These are phyloP conservation scores for Sebastes ruberrimus DNA, from an alignment of 2,797 vertebrate species.

Conservation along the genomic window DNA sequence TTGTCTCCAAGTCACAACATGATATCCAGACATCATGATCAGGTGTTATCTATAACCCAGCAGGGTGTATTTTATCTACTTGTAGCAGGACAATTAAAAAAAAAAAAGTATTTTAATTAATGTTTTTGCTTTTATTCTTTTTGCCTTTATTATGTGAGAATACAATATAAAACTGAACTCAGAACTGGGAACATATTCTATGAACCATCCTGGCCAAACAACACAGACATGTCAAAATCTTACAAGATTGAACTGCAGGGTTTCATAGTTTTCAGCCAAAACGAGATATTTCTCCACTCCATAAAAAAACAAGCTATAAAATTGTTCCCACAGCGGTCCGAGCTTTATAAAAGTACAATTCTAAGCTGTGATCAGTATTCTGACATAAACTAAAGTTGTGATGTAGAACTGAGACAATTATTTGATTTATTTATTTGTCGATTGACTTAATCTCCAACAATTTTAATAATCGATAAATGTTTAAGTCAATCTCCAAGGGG, in stretches of 20 bases:
- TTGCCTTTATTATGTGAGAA: not conserved
- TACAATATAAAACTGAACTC: not conserved
- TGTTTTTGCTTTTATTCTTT: not conserved
- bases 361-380: not conserved
- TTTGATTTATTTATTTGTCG: accelerated
- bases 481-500: accelerated
- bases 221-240: not conserved
- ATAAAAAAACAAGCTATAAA: not conserved
- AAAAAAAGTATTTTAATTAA: not conserved
- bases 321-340: not conserved
- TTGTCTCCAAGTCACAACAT: not conserved
- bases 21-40: not conserved
- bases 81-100: not conserved
- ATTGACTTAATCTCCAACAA: too few species aligned
- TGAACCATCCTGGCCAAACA: not conserved
- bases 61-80: not conserved
- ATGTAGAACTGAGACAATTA: not conserved
- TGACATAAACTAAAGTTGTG: not conserved
- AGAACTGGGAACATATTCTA: not conserved
- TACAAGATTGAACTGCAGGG: not conserved
- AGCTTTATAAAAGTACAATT: not conserved
- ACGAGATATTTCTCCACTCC: not conserved
- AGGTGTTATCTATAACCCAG: not conserved
- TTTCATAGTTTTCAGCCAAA: not conserved
- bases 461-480: not conserved